phyloP scores from a whole-genome alignment of 2,888 invertebrate species.

The Cheilosia grossa region DNA sequence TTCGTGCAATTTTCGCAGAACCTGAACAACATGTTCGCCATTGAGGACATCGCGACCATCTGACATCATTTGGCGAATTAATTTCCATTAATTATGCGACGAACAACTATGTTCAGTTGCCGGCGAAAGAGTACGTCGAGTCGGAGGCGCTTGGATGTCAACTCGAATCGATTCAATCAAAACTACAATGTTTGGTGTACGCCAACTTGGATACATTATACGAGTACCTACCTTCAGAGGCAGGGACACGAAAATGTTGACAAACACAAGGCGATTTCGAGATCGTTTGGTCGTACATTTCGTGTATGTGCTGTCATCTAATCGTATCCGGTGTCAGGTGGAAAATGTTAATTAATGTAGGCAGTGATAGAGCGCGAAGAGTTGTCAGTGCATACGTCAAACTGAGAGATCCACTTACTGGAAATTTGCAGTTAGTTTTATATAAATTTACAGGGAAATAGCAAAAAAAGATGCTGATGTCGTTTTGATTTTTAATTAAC shows the following conservation, averaged over 20 bases:
- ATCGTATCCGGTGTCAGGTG: too few species aligned
- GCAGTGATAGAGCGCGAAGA: too few species aligned
- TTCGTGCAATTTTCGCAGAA: conserved; percentile 40
- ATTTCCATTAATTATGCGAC: conserved; percentile 67
- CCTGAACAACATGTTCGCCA: conserved; percentile 66
- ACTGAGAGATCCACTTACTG: too few species aligned
- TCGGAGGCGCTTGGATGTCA: conserved; percentile 66
- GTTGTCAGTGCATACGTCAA: too few species aligned
- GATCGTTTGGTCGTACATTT: too few species aligned
- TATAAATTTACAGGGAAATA: too few species aligned
- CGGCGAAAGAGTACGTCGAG: conserved; percentile 6
- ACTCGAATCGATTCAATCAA: conserved; percentile 60
- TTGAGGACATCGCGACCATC: conserved; percentile 59
- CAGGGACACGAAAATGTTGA: conserved; percentile 27
- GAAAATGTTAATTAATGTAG: too few species aligned
- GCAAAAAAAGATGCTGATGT: too few species aligned
- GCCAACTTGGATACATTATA: conserved; percentile 16
- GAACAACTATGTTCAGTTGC: conserved; percentile 63
- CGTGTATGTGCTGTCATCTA: too few species aligned
- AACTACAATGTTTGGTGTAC: conserved; percentile 39
- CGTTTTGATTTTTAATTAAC: too few species aligned
- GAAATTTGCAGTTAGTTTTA: too few species aligned
- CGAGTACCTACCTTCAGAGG: neutral
- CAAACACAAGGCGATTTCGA: conserved; percentile 1
- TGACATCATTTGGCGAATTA: conserved; percentile 70